A percentile compares a stretch with the other conserved stretches of the same genome.
These are phyloP conservation scores for Dioctria linearis DNA, from an alignment of 2,888 invertebrate genomes.

Conservation along the genomic window DNA sequence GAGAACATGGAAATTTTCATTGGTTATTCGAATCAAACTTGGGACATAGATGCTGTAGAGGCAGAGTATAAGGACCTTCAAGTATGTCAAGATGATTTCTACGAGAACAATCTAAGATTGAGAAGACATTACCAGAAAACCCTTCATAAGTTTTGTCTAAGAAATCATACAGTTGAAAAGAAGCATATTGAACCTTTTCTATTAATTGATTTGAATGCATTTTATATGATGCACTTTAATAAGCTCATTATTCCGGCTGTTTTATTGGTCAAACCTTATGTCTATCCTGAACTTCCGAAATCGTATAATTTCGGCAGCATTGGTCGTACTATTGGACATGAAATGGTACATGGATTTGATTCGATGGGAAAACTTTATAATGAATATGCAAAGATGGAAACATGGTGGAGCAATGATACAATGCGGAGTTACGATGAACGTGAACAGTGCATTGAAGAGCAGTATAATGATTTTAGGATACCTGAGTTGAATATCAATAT, in stretches of 20 bases:
- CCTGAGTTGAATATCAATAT: not conserved
- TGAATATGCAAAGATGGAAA: constrained; percentile 64
- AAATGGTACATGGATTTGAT: constrained; percentile 89
- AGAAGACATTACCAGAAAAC: not conserved
- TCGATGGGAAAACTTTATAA: constrained; percentile 88
- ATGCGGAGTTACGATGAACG: not conserved
- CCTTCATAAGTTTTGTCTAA: not conserved
- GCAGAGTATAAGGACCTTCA: constrained; percentile 7
- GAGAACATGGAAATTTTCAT: constrained; percentile 28
- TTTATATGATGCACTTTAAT: not conserved
- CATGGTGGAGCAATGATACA: constrained; percentile 23
- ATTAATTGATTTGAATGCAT: constrained; percentile 29
- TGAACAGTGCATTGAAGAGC: constrained; percentile 31
- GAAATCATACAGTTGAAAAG: not conserved
- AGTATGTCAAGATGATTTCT: not conserved
- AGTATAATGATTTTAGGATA: constrained; percentile 17
- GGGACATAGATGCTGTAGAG: constrained; percentile 7
- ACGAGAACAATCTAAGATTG: constrained; percentile 17
- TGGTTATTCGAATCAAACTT: constrained; percentile 23
- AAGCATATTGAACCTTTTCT: not conserved
- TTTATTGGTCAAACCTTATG: constrained; percentile 9
- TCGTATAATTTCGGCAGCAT: constrained; percentile 76
- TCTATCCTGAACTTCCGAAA: constrained; percentile 28
- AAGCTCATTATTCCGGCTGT: constrained; percentile 23
- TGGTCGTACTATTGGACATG: constrained; percentile 88